Evolutionary conservation across 2,113 vertebrate species (phyloP).

Genomic region (Nymphicus hollandicus): DNA sequence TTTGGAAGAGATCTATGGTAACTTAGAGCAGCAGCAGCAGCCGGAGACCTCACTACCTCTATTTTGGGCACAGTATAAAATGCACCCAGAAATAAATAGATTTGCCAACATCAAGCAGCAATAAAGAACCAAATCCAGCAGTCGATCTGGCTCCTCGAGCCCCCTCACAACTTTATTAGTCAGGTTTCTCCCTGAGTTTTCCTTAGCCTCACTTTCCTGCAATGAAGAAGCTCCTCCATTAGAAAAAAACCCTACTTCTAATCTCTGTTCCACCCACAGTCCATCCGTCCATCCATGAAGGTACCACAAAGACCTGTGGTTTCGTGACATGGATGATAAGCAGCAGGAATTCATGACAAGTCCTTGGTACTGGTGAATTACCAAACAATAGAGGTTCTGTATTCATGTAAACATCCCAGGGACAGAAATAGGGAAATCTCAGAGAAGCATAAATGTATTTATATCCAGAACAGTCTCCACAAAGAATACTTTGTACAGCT

Average conservation of each 20-base stretch:
- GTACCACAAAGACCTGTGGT: background rate
- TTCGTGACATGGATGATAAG: background rate
- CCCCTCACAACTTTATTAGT: background rate
- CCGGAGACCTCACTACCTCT: background rate
- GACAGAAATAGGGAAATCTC: background rate
- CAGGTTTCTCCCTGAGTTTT: background rate
- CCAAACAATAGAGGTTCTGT: background rate
- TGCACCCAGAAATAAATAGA: background rate
- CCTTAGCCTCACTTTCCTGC: background rate
- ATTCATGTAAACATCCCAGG: background rate
- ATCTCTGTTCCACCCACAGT: background rate
- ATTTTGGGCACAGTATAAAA: background rate
- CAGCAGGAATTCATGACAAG: background rate
- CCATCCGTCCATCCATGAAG: background rate
- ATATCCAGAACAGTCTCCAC: background rate
- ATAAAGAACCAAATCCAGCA: background rate
- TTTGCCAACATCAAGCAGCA: slow-evolving; percentile 5
- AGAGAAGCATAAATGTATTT: background rate
- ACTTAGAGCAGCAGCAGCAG: background rate
- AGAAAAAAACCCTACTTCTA: background rate
- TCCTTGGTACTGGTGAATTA: background rate
- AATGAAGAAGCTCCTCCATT: background rate
- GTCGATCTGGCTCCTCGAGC: background rate
- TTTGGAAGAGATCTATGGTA: background rate
- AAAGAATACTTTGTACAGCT: background rate